A percentile compares a stretch with the other conserved stretches of the same genome.
Conservation (phyloP, 1,140 invertebrate species). For the Calosoma granatense region DNA sequence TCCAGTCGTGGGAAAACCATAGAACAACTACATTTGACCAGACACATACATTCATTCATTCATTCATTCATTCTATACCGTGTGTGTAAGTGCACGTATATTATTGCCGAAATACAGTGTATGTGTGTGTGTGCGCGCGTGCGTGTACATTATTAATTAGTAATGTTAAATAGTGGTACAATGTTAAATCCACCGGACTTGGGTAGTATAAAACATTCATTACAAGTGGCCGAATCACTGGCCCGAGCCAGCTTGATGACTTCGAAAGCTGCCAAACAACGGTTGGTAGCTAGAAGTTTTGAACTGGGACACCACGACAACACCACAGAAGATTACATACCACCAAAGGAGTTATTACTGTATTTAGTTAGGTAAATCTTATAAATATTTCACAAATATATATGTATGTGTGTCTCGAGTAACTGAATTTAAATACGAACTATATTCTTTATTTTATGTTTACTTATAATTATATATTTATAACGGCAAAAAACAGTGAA, state of each 20-base stretch:
- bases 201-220: conserved; percentile 38
- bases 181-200: conserved; percentile 15
- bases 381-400: background rate
- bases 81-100: background rate
- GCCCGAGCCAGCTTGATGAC: conserved; percentile 46
- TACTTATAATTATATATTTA: no score
- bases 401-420: no score
- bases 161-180: background rate
- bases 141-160: background rate
- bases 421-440: no score
- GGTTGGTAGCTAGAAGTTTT: conserved; percentile 40
- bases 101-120: background rate
- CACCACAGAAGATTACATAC: conserved; percentile 37
- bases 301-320: conserved; percentile 35
- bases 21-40: background rate
- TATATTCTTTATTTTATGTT: no score
- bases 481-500: no score
- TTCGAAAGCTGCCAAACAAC: conserved; percentile 40
- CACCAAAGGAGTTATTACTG: conserved; percentile 48
- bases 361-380: conserved; percentile 49
- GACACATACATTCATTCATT: background rate
- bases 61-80: background rate
- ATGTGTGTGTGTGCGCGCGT: background rate
- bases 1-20: no score
- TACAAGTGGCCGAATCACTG: conserved; percentile 45